These are phyloP conservation scores for Caracal caracal DNA, from an alignment of 2,113 vertebrate genomes.

Conservation along the genomic window DNA sequence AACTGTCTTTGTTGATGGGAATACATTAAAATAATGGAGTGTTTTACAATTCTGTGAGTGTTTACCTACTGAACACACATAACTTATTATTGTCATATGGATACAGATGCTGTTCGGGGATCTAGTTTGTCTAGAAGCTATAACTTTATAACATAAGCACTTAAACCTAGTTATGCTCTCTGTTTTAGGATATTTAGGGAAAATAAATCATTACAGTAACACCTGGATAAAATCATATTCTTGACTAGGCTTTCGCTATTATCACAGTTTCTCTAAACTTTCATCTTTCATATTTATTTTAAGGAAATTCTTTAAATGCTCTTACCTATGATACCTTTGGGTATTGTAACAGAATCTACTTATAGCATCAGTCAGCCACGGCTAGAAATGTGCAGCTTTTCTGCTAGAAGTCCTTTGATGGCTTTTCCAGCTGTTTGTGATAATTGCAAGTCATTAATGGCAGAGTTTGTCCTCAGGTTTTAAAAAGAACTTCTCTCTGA, in stretches of 20 bases:
- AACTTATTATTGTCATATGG: not conserved
- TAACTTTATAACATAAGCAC: slow-evolving; percentile 5
- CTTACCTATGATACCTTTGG: not conserved
- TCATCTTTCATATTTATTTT: slow-evolving; percentile 21
- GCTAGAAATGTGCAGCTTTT: not conserved
- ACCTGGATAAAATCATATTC: not conserved
- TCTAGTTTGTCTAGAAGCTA: not conserved
- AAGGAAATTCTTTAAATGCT: not conserved
- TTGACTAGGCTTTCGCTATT: slow-evolving; percentile 6
- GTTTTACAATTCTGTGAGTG: not conserved
- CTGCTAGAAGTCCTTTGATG: not conserved
- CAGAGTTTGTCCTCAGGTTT: slow-evolving; percentile 34
- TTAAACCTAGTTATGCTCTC: not conserved
- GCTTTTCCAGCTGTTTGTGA: not conserved
- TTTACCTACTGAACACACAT: not conserved
- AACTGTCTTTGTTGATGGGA: not conserved
- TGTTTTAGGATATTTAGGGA: slow-evolving; percentile 16
- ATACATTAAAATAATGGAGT: not conserved
- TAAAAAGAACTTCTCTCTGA: slow-evolving; percentile 23
- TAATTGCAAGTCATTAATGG: slow-evolving; percentile 24
- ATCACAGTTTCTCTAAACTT: not conserved
- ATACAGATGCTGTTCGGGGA: not conserved
- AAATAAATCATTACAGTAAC: not conserved
- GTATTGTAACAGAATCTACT: not conserved
- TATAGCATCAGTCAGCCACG: not conserved